A percentile compares a stretch with the other conserved stretches of the same genome.
Evolutionary conservation across 2,797 vertebrate genomes (phyloP).

Genomic region (Typhlichthys eigenmanni): DNA sequence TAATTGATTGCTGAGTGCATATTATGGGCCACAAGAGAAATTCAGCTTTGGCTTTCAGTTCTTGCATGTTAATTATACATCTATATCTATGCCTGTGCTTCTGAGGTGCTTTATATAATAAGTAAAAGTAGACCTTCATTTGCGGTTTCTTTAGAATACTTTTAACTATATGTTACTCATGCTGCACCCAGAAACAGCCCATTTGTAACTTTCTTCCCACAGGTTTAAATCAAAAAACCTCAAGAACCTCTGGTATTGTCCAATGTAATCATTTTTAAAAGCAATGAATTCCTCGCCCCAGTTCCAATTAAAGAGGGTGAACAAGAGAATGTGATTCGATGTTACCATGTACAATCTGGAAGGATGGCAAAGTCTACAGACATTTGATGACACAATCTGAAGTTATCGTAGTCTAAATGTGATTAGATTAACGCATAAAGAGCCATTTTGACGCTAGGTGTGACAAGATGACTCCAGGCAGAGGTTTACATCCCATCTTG

Average conservation of each 20-base stretch:
- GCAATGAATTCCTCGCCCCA: no score
- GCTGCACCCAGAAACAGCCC: not conserved
- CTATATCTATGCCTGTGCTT: not conserved
- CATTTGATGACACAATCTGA: not conserved
- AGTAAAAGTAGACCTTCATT: constrained; percentile 4
- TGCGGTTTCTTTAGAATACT: not conserved
- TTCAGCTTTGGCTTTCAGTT: constrained; percentile 7
- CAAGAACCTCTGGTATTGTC: constrained; percentile 7
- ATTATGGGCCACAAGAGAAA: constrained; percentile 26
- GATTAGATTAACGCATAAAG: not conserved
- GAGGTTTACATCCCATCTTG: constrained; percentile 41
- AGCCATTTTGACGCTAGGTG: constrained; percentile 42
- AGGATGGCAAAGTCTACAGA: not conserved
- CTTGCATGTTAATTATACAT: constrained; percentile 7
- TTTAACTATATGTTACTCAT: constrained; percentile 7
- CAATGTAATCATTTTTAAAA: no score
- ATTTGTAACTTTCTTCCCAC: no score
- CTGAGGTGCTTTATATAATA: not conserved
- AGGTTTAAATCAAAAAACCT: not conserved
- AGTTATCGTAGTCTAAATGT: not conserved
- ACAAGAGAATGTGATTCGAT: constrained; percentile 16
- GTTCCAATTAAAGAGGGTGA: no score
- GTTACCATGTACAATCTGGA: not conserved
- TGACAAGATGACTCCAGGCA: constrained; percentile 48
- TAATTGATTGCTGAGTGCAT: constrained; percentile 37